Conservation (phyloP, 2,888 invertebrate species). For the Hypomecis atomaria region DNA sequence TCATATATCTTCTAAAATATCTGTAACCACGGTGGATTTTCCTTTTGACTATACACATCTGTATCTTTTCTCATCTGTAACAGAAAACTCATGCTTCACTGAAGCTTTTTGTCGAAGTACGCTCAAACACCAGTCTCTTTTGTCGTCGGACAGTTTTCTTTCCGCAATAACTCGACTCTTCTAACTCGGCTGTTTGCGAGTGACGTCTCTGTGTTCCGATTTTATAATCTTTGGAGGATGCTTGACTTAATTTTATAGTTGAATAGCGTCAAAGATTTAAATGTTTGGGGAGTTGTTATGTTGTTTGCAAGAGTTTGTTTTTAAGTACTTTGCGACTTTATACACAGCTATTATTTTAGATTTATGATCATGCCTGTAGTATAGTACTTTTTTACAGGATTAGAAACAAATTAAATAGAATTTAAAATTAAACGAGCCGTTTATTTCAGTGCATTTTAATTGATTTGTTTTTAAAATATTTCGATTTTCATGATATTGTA, state of each 20-base stretch:
- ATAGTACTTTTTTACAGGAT: too few relatives aligned
- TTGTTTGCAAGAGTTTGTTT: conserved; percentile 5
- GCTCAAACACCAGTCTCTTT: conserved; percentile 62
- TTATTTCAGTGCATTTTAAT: too few relatives aligned
- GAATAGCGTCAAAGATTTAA: conserved; percentile 14
- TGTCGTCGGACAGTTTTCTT: conserved; percentile 61
- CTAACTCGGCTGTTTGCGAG: conserved; percentile 52
- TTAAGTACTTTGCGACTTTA: background rate
- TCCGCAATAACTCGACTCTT: conserved; percentile 55
- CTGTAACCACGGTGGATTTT: background rate
- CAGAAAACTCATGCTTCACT: conserved; percentile 20
- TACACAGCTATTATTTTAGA: too few relatives aligned
- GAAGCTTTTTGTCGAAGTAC: conserved; percentile 53
- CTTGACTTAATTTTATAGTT: conserved; percentile 31
- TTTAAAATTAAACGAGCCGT: too few relatives aligned
- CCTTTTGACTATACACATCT: background rate
- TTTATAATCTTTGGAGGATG: conserved; percentile 30
- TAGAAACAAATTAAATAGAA: too few relatives aligned
- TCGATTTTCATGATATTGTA: too few relatives aligned
- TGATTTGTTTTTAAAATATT: too few relatives aligned
- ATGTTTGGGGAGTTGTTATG: conserved; percentile 4
- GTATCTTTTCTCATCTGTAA: conserved; percentile 1
- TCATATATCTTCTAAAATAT: background rate
- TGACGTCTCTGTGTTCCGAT: conserved; percentile 47
- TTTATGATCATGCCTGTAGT: too few relatives aligned